phyloP scores from a whole-genome alignment of 2,888 invertebrate species.

The Epinotia demarniana region DNA sequence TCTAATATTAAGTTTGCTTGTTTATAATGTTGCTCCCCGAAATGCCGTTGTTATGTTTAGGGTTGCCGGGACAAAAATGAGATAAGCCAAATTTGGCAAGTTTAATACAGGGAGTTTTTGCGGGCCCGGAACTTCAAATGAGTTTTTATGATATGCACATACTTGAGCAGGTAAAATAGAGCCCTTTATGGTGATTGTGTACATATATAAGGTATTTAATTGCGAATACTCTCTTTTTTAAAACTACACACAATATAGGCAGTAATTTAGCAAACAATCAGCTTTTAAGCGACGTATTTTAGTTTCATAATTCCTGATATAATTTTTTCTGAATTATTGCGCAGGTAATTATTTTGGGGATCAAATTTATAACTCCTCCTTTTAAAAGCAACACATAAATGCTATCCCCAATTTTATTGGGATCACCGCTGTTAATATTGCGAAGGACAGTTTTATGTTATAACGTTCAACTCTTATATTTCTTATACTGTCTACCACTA shows the following conservation, averaged over 20 bases:
- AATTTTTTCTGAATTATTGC: background rate
- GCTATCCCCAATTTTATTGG: too few species aligned
- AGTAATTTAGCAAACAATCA: background rate
- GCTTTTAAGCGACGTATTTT: background rate
- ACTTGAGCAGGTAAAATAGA: conserved; percentile 28
- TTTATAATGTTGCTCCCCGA: conserved; percentile 61
- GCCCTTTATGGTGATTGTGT: conserved; percentile 20
- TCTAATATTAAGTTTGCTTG: conserved; percentile 74
- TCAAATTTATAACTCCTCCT: background rate
- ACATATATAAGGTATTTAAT: background rate
- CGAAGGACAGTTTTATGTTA: too few species aligned
- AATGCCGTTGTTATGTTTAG: conserved; percentile 42
- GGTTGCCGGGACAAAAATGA: conserved; percentile 43
- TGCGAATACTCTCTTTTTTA: background rate
- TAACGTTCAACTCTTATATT: too few species aligned
- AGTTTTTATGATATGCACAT: conserved; percentile 38
- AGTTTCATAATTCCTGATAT: background rate
- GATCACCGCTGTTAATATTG: too few species aligned
- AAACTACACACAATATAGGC: background rate
- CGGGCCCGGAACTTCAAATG: conserved; percentile 41
- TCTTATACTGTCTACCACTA: too few species aligned
- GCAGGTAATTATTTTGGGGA: background rate
- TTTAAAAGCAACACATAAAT: too few species aligned
- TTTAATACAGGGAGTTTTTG: conserved; percentile 41
- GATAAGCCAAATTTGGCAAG: conserved; percentile 43